Evolutionary conservation across 2,113 vertebrate species (phyloP).

Genomic region (Phainopepla nitens): DNA sequence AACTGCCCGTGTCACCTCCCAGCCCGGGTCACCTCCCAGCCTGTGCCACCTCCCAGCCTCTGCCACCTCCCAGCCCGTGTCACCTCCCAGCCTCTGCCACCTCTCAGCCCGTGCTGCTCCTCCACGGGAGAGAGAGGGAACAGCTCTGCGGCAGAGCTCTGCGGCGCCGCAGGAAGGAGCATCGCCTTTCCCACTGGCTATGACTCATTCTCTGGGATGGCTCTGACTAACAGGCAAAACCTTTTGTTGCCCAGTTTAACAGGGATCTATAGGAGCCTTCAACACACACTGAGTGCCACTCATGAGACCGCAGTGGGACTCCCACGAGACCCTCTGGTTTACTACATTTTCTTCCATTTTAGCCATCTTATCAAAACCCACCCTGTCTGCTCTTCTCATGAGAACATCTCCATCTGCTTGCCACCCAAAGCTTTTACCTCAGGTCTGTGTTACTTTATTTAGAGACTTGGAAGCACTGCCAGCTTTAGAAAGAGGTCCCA

Average conservation of each 20-base stretch:
- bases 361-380: background rate
- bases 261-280: background rate
- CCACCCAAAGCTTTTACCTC: background rate
- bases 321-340: background rate
- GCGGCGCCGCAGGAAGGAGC: background rate
- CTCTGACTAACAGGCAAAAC: background rate
- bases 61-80: background rate
- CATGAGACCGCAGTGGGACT: background rate
- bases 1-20: background rate
- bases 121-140: background rate
- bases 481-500: conserved; percentile 1
- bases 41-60: fast-evolving
- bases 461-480: background rate
- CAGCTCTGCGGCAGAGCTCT: background rate
- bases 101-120: background rate
- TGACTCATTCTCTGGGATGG: background rate
- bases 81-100: background rate
- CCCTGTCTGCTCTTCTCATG: background rate
- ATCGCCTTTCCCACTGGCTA: background rate
- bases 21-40: background rate
- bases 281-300: background rate
- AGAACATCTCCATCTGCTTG: background rate
- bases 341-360: background rate
- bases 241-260: background rate
- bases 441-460: background rate